Evolutionary conservation across 2,888 invertebrate genomes (phyloP).

Genomic region (Julus scandinavius): DNA sequence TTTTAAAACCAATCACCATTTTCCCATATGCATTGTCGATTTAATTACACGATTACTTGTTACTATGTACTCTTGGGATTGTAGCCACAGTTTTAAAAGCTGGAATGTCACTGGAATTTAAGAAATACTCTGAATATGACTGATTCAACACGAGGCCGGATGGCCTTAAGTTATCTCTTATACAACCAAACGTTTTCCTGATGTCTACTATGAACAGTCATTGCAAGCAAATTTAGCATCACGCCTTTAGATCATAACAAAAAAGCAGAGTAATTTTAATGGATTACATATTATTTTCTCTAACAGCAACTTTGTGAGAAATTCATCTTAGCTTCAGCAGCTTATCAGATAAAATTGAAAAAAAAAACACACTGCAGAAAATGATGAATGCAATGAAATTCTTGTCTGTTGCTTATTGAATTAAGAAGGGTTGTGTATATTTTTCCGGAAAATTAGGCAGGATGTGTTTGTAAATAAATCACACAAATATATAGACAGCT

Average conservation of each 20-base stretch:
- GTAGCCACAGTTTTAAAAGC: too few relatives aligned
- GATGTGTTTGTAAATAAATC: slow-evolving; percentile 26
- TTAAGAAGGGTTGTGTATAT: not conserved
- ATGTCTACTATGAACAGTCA: not conserved
- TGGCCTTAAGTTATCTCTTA: too few relatives aligned
- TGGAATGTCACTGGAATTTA: too few relatives aligned
- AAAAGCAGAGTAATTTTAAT: not conserved
- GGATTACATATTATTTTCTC: not conserved
- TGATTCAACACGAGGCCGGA: too few relatives aligned
- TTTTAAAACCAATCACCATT: too few relatives aligned
- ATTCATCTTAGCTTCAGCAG: not conserved
- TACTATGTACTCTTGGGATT: too few relatives aligned
- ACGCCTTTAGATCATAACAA: not conserved
- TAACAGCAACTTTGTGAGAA: not conserved
- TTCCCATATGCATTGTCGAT: too few relatives aligned
- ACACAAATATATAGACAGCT: not conserved
- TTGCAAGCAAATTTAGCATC: not conserved
- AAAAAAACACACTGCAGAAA: not conserved
- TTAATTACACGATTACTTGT: too few relatives aligned
- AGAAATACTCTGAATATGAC: too few relatives aligned
- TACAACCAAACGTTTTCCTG: too few relatives aligned
- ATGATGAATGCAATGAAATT: not conserved
- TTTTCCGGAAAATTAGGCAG: slow-evolving; percentile 40
- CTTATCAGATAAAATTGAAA: not conserved
- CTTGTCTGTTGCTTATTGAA: slow-evolving; percentile 21